Conservation (phyloP, 2,113 vertebrate species). For the Xenopus borealis region DNA sequence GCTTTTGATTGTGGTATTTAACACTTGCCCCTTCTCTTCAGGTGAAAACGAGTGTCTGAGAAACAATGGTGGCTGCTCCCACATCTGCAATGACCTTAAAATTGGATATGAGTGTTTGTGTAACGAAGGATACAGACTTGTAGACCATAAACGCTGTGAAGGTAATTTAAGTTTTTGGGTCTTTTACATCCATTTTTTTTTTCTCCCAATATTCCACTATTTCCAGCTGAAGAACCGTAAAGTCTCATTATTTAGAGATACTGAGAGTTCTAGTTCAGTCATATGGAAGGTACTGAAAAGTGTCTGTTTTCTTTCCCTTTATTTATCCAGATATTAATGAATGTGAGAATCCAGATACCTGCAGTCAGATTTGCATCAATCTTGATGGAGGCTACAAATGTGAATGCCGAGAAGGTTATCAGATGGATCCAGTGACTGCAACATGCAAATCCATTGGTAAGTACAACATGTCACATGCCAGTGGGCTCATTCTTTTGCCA, state of each 20-base stretch:
- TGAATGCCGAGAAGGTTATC: constrained; percentile 78
- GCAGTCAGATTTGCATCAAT: constrained; percentile 85
- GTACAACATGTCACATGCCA: constrained; percentile 3
- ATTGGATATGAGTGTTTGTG: constrained; percentile 81
- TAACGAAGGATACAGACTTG: constrained; percentile 68
- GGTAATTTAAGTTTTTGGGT: constrained; percentile 57
- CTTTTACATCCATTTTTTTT: too few species aligned
- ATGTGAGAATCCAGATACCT: constrained; percentile 71
- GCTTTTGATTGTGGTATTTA: too few species aligned
- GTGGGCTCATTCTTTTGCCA: neutral
- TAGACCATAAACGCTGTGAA: constrained; percentile 66
- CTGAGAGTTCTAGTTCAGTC: too few species aligned
- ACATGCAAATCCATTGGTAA: constrained; percentile 81
- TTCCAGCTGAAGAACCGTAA: too few species aligned
- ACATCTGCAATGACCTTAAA: constrained; percentile 80
- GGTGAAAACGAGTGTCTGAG: constrained; percentile 78
- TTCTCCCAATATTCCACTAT: too few species aligned
- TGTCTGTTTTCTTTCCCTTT: neutral
- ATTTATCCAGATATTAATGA: constrained; percentile 78
- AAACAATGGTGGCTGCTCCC: constrained; percentile 80
- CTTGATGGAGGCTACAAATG: constrained; percentile 82
- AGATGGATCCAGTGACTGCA: constrained; percentile 71
- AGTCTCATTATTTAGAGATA: too few species aligned
- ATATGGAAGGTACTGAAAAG: too few species aligned
- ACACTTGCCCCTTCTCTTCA: constrained; percentile 44